A percentile compares a stretch with the other conserved stretches of the same genome.
phyloP scores from a whole-genome alignment of 2,113 vertebrate genomes.

The Talpa occidentalis region DNA sequence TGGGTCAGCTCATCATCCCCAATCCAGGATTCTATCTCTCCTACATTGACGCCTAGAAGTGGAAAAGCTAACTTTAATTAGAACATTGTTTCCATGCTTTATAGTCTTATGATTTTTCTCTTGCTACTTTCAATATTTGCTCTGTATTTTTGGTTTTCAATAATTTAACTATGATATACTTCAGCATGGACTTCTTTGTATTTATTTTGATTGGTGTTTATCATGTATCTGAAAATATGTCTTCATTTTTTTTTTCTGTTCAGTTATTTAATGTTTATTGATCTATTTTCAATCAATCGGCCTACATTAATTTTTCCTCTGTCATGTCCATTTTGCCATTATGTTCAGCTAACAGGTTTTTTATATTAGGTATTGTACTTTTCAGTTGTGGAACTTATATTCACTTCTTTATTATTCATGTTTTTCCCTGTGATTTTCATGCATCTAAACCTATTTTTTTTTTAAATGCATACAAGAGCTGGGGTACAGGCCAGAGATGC shows the following conservation, averaged over 20 bases:
- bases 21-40: background rate
- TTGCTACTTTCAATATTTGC: background rate
- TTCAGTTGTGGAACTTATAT: background rate
- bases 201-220: background rate
- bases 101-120: background rate
- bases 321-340: background rate
- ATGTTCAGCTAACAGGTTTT: background rate
- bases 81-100: background rate
- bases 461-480: too few relatives aligned
- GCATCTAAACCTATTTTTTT: background rate
- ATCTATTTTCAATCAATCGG: background rate
- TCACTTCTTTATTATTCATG: background rate
- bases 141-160: background rate
- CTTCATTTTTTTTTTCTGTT: background rate
- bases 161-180: too few relatives aligned
- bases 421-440: constrained; percentile 9
- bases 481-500: too few relatives aligned
- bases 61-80: background rate
- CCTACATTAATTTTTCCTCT: background rate
- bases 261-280: background rate
- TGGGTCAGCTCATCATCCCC: background rate
- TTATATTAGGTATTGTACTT: background rate
- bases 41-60: background rate
- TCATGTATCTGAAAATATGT: background rate
- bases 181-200: background rate